Percentiles rank a stretch among this genome's conserved stretches.
Evolutionary conservation across 2,113 vertebrate species (phyloP).

Genomic region (Callocephalon fimbriatum): DNA sequence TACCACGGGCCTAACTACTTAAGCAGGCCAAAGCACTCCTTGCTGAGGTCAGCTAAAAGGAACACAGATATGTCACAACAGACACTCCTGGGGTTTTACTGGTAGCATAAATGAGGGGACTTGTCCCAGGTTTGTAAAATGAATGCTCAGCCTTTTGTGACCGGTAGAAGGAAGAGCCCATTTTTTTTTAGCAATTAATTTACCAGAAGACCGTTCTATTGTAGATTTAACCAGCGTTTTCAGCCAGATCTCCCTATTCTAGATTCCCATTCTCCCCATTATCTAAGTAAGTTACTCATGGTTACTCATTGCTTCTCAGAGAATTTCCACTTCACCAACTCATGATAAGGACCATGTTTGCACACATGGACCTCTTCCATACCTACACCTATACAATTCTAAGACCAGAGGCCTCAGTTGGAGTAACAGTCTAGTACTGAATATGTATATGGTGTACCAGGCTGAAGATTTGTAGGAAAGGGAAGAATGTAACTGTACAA

Average conservation of each 20-base stretch:
- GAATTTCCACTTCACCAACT: neutral
- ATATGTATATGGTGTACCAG: neutral
- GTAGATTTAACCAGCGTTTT: neutral
- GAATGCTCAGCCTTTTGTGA: neutral
- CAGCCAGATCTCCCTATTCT: neutral
- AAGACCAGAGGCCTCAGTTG: neutral
- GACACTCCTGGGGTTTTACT: neutral
- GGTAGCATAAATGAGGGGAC: neutral
- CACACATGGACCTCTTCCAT: neutral
- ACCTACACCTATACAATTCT: too few species aligned
- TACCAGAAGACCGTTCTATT: neutral
- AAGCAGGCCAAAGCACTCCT: too few species aligned
- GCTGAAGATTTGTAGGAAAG: neutral
- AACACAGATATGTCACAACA: neutral
- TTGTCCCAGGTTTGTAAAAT: neutral
- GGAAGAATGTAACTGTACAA: neutral
- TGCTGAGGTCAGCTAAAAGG: neutral
- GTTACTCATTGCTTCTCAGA: neutral
- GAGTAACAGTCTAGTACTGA: neutral
- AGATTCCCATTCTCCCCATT: neutral
- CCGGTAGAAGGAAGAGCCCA: neutral
- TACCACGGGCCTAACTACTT: rapidly evolving
- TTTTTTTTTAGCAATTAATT: neutral
- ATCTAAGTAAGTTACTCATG: neutral
- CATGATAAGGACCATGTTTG: neutral